phyloP scores from a whole-genome alignment of 1,140 invertebrate species.

The Pteromalus puparum region DNA sequence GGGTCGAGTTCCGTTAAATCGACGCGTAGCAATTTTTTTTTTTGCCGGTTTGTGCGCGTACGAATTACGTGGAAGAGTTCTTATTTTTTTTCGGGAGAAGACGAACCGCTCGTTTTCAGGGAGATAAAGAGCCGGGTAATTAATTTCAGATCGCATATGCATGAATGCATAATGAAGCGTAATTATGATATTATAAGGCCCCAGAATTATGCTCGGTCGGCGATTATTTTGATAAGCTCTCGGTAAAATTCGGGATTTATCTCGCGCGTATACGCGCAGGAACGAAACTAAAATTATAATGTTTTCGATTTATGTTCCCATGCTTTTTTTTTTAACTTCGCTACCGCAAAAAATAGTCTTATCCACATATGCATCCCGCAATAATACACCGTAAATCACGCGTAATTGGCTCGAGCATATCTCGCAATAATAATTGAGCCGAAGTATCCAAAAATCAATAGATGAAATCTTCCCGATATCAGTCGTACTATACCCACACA shows the following conservation, averaged over 20 bases:
- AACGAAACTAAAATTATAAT: too few species aligned
- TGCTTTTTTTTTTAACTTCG: too few species aligned
- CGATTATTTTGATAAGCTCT: neutral
- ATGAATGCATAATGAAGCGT: conserved; percentile 2
- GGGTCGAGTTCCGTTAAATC: conserved; percentile 1
- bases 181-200: neutral
- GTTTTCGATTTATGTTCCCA: too few species aligned
- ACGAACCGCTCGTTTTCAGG: neutral
- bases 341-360: too few species aligned
- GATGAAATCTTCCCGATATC: conserved; percentile 11
- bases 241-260: neutral
- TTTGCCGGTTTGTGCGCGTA: neutral
- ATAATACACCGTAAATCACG: neutral
- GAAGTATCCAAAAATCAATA: conserved; percentile 51
- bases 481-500: neutral
- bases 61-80: too few species aligned
- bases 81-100: too few species aligned
- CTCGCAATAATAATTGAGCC: conserved; percentile 4
- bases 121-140: neutral
- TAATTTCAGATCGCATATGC: neutral
- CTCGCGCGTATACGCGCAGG: too few species aligned
- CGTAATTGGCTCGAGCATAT: neutral
- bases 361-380: too few species aligned
- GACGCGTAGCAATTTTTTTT: neutral
- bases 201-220: neutral